Percentiles rank a stretch among this genome's conserved stretches.
Evolutionary conservation across 1,140 invertebrate genomes (phyloP).

Genomic region (Aricia agestis): DNA sequence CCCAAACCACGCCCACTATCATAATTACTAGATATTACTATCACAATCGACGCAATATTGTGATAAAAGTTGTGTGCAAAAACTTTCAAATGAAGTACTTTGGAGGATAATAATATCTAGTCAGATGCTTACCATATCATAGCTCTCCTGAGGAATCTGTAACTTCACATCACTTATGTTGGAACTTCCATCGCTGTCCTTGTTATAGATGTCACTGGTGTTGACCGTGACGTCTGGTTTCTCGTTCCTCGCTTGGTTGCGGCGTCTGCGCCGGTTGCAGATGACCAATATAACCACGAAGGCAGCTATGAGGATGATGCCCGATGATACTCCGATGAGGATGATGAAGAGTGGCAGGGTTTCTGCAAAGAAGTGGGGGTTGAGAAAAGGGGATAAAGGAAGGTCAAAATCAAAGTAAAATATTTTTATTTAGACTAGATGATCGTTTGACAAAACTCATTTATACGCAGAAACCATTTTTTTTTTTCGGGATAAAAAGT

Average conservation of each 20-base stretch:
- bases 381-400: background rate
- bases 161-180: constrained; percentile 94
- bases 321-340: constrained; percentile 79
- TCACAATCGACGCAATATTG: too few relatives aligned
- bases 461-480: too few relatives aligned
- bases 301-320: constrained; percentile 79
- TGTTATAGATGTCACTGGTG: constrained; percentile 79
- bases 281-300: constrained; percentile 80
- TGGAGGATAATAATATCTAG: too few relatives aligned
- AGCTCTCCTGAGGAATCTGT: constrained; percentile 88
- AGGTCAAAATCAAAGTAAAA: too few relatives aligned
- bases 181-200: constrained; percentile 91
- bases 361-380: constrained; percentile 64
- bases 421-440: too few relatives aligned
- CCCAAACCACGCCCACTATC: too few relatives aligned
- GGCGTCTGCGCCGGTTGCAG: constrained; percentile 77
- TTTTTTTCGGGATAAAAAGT: too few relatives aligned
- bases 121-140: constrained; percentile 71
- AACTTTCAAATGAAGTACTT: too few relatives aligned
- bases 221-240: constrained; percentile 67
- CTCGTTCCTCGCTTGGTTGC: constrained; percentile 54
- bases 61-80: too few relatives aligned
- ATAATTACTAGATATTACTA: too few relatives aligned
- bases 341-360: constrained; percentile 80
- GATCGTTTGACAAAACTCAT: too few relatives aligned